Conservation (phyloP, 1,140 invertebrate species). For the Neelides sp. region DNA sequence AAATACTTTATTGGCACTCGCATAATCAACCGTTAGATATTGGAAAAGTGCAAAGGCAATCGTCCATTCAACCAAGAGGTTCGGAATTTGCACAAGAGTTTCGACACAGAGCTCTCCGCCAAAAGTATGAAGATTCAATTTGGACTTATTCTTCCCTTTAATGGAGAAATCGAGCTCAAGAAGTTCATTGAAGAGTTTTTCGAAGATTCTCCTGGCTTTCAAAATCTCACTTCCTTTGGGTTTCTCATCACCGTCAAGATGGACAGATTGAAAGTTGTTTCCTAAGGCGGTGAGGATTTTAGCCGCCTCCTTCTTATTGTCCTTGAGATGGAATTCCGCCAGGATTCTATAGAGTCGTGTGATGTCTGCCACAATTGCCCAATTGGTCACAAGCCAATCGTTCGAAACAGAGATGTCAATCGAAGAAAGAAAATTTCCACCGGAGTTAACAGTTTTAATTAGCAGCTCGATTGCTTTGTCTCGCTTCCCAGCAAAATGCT, state of each 20-base stretch:
- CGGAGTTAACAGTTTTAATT: conserved; percentile 21
- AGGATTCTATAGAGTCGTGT: conserved; percentile 21
- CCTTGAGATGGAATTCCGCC: conserved; percentile 20
- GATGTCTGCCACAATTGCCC: conserved; percentile 14
- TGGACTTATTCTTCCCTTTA: neutral
- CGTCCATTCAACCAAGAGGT: conserved; percentile 26
- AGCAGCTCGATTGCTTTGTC: conserved; percentile 19
- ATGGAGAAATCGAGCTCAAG: neutral
- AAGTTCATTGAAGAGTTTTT: conserved; percentile 12
- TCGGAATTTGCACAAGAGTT: conserved; percentile 17
- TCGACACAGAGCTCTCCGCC: conserved; percentile 25
- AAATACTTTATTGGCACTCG: neutral
- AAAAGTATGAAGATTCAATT: conserved; percentile 3
- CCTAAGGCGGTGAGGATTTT: conserved; percentile 18
- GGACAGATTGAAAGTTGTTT: conserved; percentile 17
- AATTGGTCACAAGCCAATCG: conserved; percentile 10
- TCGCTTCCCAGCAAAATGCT: conserved; percentile 24
- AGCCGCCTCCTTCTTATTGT: conserved; percentile 4
- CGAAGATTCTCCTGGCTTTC: conserved; percentile 22
- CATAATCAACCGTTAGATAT: conserved; percentile 11
- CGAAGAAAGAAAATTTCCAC: neutral
- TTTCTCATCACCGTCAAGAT: neutral
- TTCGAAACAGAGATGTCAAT: neutral
- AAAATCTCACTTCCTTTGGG: conserved; percentile 12
- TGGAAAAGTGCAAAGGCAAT: conserved; percentile 19